Conservation (phyloP, 2,113 vertebrate genomes). For the Entomyzon cyanotis region DNA sequence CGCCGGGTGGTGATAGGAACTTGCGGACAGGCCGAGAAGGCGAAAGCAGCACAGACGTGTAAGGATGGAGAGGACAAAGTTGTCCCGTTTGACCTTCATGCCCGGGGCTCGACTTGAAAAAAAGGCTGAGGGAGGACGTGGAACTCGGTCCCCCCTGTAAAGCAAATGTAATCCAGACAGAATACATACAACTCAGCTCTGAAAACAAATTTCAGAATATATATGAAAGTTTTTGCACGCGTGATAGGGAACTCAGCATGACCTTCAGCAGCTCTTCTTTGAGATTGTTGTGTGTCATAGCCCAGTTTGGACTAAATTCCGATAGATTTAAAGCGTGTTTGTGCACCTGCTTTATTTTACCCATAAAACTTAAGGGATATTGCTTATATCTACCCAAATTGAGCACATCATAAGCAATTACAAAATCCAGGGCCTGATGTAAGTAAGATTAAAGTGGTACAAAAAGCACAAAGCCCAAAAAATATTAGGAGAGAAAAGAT, state of each 20-base stretch:
- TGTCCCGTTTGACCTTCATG: not conserved
- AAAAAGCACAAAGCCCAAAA: not conserved
- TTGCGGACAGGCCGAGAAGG: not conserved
- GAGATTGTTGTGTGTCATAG: rapidly evolving
- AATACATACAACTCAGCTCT: too few species aligned
- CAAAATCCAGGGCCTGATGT: not conserved
- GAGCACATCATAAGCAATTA: not conserved
- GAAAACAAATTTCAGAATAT: not conserved
- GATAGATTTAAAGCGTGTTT: rapidly evolving
- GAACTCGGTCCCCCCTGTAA: rapidly evolving
- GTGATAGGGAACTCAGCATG: not conserved
- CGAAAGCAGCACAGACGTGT: not conserved
- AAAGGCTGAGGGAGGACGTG: not conserved
- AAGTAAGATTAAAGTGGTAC: not conserved
- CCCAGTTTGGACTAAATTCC: not conserved
- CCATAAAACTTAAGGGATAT: rapidly evolving
- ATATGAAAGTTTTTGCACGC: not conserved
- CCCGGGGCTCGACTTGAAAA: not conserved
- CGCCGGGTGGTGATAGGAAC: rapidly evolving
- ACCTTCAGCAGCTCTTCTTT: not conserved
- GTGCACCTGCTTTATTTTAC: rapidly evolving
- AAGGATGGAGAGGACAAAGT: not conserved
- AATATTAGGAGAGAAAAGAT: not conserved
- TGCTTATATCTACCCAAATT: not conserved
- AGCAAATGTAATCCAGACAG: rapidly evolving